These are phyloP conservation scores for Adela reaumurella DNA, from an alignment of 2,888 invertebrate species.

Conservation along the genomic window DNA sequence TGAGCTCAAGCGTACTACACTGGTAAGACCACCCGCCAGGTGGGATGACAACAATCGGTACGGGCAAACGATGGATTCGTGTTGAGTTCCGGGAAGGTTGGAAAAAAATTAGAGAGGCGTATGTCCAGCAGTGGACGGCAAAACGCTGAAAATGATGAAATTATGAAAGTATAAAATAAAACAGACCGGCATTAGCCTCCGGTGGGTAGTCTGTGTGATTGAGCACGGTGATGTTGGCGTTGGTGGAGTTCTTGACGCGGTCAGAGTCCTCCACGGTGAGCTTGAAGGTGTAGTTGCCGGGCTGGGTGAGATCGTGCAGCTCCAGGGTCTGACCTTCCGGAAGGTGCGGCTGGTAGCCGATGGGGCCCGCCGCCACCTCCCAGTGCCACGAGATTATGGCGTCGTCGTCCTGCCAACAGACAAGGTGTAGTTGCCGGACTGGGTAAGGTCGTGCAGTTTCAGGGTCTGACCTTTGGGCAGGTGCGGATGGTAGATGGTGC, in stretches of 20 bases:
- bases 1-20: too few relatives aligned
- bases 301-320: slow-evolving; percentile 75
- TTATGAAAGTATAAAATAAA: too few relatives aligned
- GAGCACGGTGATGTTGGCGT: slow-evolving; percentile 84
- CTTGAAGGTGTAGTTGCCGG: slow-evolving; percentile 88
- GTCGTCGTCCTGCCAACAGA: slow-evolving; percentile 66
- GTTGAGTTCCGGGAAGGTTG: too few relatives aligned
- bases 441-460: slow-evolving; percentile 76
- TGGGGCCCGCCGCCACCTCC: slow-evolving; percentile 86
- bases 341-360: slow-evolving; percentile 77
- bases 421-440: slow-evolving; percentile 89
- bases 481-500: slow-evolving; percentile 81
- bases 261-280: slow-evolving; percentile 90
- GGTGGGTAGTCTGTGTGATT: slow-evolving; percentile 94
- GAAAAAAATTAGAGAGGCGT: too few relatives aligned
- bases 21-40: too few relatives aligned
- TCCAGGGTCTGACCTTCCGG: slow-evolving; percentile 80
- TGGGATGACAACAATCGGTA: too few relatives aligned
- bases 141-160: too few relatives aligned
- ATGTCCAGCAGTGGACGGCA: too few relatives aligned
- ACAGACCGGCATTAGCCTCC: slow-evolving; percentile 80
- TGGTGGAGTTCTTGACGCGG: slow-evolving; percentile 79
- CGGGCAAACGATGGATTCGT: too few relatives aligned
- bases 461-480: slow-evolving; percentile 77
- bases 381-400: slow-evolving; percentile 86